Evolutionary conservation across 2,888 invertebrate species (phyloP).

Genomic region (Habrosyne pyritoides): DNA sequence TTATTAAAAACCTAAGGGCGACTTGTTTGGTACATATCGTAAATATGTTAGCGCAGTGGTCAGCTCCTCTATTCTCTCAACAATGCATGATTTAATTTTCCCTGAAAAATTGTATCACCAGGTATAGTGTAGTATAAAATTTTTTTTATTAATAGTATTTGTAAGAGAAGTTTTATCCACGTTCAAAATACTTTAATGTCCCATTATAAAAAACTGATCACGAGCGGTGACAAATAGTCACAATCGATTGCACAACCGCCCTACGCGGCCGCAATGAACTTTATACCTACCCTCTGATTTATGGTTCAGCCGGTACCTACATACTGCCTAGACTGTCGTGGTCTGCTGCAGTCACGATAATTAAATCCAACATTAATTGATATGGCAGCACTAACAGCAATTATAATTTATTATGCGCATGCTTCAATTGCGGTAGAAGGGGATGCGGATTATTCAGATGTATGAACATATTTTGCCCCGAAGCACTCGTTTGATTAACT

Average conservation of each 20-base stretch:
- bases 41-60: no score
- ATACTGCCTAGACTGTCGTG: slow-evolving; percentile 53
- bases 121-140: no score
- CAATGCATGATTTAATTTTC: no score
- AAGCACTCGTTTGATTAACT: background rate
- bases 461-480: background rate
- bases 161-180: background rate
- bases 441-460: background rate
- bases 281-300: slow-evolving; percentile 55
- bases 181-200: slow-evolving; percentile 15
- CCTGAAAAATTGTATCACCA: no score
- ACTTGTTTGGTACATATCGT: no score
- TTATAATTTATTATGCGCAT: slow-evolving; percentile 54
- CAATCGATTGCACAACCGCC: slow-evolving; percentile 64
- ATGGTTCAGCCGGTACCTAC: slow-evolving; percentile 45
- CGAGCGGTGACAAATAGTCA: slow-evolving; percentile 54
- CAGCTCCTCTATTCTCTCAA: no score
- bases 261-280: slow-evolving; percentile 25
- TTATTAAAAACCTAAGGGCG: no score
- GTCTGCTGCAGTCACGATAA: slow-evolving; percentile 64
- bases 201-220: slow-evolving; percentile 40
- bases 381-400: slow-evolving; percentile 65
- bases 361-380: slow-evolving; percentile 73
- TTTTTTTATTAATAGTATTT: no score
- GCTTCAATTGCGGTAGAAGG: background rate